Base-by-base conservation (phyloP, 2,113 vertebrate species). In the Mastomys coucha region DNA sequence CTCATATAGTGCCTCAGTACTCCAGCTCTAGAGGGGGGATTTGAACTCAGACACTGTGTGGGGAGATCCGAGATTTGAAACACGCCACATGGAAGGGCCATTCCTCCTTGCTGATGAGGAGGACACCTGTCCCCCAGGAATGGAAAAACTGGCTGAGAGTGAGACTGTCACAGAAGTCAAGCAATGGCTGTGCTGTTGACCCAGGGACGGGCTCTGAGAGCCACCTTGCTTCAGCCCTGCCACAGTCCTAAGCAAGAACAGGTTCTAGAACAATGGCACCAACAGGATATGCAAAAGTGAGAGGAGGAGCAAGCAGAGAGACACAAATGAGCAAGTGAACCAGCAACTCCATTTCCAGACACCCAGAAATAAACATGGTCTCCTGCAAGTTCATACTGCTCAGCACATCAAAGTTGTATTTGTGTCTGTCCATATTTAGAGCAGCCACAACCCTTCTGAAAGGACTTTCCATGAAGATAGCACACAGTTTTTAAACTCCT, bases 201-300 rank as follows among this genome's bases (percentile, higher is more conserved):
- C 99, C 98, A 98, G 98, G 98, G 98, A 95, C 94, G 96, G 98
- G 91, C 98, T 87, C 92, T 98, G 98, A 98, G 98, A 97, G 98
- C 97, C 97, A 96, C 97, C 85, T 97, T 91, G 97, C 98, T 93
- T 97, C 96, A 84, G 93, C 91, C 96, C 95, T 97, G 94, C 72
- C 96, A 5, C 97, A 22, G 63, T 24, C 96, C 97, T 19, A 84
- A 97, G 65, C 17, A 24, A 0, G 94, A 98, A 93, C 1, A 39
- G 80, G 36, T 36, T 96, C 97, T 92, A 97, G 98, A 96, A 92
- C 95, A 14, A 90, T 88, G 72, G 87, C 56, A 95, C 65, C 96
- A 97, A 96, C 98, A 98, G 98, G 96, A 95, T 96, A 97, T 17
- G 92, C 75, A 49, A 92, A 98, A 98, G 92, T 97, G 95, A 82